phyloP scores from a whole-genome alignment of 92 coral and sea anemone genomes.

The Heliopora coerulea region DNA sequence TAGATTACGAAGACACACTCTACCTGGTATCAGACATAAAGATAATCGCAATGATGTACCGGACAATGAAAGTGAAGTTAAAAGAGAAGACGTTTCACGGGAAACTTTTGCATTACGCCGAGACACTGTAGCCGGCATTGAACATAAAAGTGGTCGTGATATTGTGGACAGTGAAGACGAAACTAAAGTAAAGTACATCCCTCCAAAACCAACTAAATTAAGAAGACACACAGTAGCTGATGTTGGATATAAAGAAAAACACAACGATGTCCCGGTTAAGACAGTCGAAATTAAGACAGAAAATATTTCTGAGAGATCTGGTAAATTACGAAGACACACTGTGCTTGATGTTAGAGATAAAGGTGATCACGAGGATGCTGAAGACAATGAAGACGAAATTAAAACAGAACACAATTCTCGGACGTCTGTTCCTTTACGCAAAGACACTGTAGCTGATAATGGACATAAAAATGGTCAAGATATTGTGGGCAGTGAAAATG shows the following conservation, averaged over 20 bases:
- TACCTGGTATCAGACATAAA: neutral
- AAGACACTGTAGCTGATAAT: neutral
- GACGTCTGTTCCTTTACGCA: neutral
- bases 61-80: neutral
- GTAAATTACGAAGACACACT: neutral
- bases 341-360: neutral
- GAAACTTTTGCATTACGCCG: neutral
- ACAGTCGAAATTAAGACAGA: neutral
- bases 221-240: slow-evolving; percentile 9
- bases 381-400: neutral
- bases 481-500: neutral
- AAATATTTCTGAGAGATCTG: neutral
- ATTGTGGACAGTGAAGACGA: neutral
- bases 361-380: neutral
- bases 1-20: neutral
- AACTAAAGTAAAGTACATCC: neutral
- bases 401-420: neutral
- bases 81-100: slow-evolving; percentile 1
- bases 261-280: neutral
- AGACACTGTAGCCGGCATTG: neutral
- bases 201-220: neutral
- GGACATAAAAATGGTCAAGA: neutral
- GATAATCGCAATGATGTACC: neutral
- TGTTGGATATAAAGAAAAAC: neutral
- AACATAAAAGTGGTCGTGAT: neutral